Conservation (phyloP, 2,888 invertebrate genomes). For the Tinea semifulvella region DNA sequence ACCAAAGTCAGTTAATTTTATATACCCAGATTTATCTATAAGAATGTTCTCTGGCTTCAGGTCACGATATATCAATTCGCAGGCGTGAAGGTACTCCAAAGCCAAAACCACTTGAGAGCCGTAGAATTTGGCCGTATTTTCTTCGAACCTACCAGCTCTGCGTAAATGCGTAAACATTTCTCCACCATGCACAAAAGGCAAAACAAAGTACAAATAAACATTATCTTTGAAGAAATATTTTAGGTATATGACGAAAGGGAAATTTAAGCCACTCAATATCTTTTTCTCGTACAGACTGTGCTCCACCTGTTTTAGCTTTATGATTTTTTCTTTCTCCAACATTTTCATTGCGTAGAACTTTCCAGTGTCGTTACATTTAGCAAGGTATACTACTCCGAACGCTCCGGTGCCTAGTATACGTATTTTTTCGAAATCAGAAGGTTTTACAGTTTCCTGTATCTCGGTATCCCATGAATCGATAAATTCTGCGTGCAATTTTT, state of each 20-base stretch:
- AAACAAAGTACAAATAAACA: conserved; percentile 81
- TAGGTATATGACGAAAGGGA: conserved; percentile 89
- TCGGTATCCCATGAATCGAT: conserved; percentile 45
- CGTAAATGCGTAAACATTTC: conserved; percentile 86
- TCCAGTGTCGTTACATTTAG: conserved; percentile 65
- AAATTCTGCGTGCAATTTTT: conserved; percentile 44
- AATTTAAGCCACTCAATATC: conserved; percentile 84
- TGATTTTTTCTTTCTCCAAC: conserved; percentile 84
- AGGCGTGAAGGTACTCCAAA: conserved; percentile 89
- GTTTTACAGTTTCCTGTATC: conserved; percentile 30
- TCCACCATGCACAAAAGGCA: conserved; percentile 86
- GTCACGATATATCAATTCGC: conserved; percentile 89
- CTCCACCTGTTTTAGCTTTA: conserved; percentile 86
- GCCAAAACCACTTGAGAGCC: conserved; percentile 89
- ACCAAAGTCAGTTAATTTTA: conserved; percentile 92
- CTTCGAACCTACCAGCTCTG: conserved; percentile 72
- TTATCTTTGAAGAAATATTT: conserved; percentile 88
- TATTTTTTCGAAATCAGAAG: conserved; percentile 74
- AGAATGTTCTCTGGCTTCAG: conserved; percentile 93
- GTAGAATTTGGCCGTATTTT: conserved; percentile 85
- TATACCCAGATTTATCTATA: conserved; percentile 79
- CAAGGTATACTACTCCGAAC: conserved; percentile 85
- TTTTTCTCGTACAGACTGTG: conserved; percentile 91
- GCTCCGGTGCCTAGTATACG: conserved; percentile 88
- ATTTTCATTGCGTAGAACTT: conserved; percentile 88